Evolutionary conservation across 1,140 invertebrate genomes (phyloP), one percentile per base, ranked within the genome.

Genomic region (Sinonovacula constricta): DNA sequence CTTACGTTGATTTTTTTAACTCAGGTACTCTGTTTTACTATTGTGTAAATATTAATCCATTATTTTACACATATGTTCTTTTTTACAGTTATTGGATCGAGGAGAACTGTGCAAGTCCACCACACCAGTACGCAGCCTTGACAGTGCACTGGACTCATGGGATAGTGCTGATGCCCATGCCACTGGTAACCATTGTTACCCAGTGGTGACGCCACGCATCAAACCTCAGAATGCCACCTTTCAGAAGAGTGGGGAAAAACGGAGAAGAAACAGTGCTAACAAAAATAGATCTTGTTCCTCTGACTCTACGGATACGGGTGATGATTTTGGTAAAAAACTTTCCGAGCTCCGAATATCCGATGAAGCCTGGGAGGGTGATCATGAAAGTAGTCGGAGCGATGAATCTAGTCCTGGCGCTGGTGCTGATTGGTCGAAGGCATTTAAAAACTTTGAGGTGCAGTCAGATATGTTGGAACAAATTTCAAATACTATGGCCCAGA

Each of bases 141-240:
- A 97, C 83, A 97, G 95, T 88, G 96, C 96, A 0, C 94, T 97
- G 3, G 95, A 96, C 88, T 96, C 95, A 4, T 97, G 96, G 95
- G 95, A 95, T 89, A 93, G 93, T 81, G 86, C 85, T 28, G 88
- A 83, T 0, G 83, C 83, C 28, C 88, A 89, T 36, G 51, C 83
- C 0, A 76, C 62, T 49, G 62, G 62, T 7, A 57, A 69, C n/a
- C 62, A 59, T 26, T 53, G 65, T 34, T 36, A 28, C 1, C 34
- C n/a, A 22, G 39, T 30, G 18, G 34, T 45, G n/a, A 39, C 34
- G 5, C 39, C 39, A 10, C 62, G 57, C 36, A 39, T 39, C 18
- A 26, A 57, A 31, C 54, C 56, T 26, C 39, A 31, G 22, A 62
- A 22, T 28, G n/a, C n/a, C 1, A 36, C 39, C 1, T 22, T 69